Percentiles rank a stretch among this genome's conserved stretches.
Evolutionary conservation across 2,113 vertebrate genomes (phyloP).

Genomic region (Phalacrocorax aristotelis): DNA sequence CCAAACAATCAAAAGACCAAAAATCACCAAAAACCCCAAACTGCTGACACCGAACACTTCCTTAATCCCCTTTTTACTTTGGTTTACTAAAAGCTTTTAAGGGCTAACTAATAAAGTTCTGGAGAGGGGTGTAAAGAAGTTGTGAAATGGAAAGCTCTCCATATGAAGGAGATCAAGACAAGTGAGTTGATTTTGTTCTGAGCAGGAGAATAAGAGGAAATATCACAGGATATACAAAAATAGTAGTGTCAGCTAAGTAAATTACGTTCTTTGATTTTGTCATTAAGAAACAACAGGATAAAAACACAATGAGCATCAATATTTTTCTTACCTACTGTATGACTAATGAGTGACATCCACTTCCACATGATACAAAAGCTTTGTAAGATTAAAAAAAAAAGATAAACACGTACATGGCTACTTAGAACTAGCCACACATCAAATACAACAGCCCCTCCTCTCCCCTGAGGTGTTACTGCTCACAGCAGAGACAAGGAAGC

Average conservation of each 20-base stretch:
- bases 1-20: too few species aligned
- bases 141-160: not conserved
- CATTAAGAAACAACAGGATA: not conserved
- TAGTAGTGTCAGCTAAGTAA: not conserved
- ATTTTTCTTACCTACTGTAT: not conserved
- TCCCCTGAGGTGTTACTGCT: not conserved
- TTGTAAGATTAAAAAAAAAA: not conserved
- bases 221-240: not conserved
- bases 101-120: not conserved
- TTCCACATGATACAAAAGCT: accelerated
- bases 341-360: not conserved
- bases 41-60: not conserved
- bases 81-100: not conserved
- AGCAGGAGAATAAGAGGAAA: not conserved
- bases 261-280: not conserved
- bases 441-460: not conserved
- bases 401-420: not conserved
- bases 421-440: not conserved
- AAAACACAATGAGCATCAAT: not conserved
- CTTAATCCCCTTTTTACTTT: not conserved
- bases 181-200: not conserved
- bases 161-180: not conserved
- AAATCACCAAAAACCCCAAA: too few species aligned
- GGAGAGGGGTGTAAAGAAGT: not conserved
- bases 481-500: accelerated